Percentiles rank a stretch among this genome's conserved stretches.
These are phyloP conservation scores for Wasmannia auropunctata DNA, from an alignment of 1,140 invertebrate genomes.

Conservation along the genomic window DNA sequence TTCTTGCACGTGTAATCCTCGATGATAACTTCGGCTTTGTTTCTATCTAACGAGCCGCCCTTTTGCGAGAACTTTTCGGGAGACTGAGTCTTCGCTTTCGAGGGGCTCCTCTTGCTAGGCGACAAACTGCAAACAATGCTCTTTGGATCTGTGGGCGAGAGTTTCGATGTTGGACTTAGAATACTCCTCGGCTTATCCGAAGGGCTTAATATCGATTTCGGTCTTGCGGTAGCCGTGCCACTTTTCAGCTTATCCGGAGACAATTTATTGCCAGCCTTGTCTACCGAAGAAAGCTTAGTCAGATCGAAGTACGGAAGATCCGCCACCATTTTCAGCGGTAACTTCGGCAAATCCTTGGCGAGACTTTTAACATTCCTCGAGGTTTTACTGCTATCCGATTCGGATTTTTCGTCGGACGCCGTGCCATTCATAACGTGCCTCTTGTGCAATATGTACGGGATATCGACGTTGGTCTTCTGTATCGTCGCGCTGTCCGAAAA, in stretches of 20 bases:
- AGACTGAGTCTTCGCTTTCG: slow-evolving; percentile 70
- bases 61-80: slow-evolving; percentile 70
- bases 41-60: slow-evolving; percentile 78
- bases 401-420: slow-evolving; percentile 86
- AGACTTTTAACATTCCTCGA: slow-evolving; percentile 66
- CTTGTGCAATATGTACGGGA: slow-evolving; percentile 93
- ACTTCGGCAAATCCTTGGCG: slow-evolving; percentile 79
- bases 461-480: slow-evolving; percentile 88
- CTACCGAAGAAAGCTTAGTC: slow-evolving; percentile 78
- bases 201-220: slow-evolving; percentile 78
- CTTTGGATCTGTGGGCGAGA: slow-evolving; percentile 77
- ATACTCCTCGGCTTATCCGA: slow-evolving; percentile 78
- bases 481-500: slow-evolving; percentile 85
- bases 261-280: slow-evolving; percentile 69
- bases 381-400: slow-evolving; percentile 80
- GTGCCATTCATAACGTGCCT: slow-evolving; percentile 93
- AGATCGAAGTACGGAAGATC: slow-evolving; percentile 85
- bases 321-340: slow-evolving; percentile 83
- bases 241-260: slow-evolving; percentile 78
- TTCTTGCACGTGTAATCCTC: slow-evolving; percentile 71
- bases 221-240: slow-evolving; percentile 76
- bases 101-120: slow-evolving; percentile 76
- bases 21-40: slow-evolving; percentile 70
- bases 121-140: slow-evolving; percentile 72
- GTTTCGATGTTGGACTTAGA: slow-evolving; percentile 78